These are phyloP conservation scores for Parambassis ranga DNA, from an alignment of 2,797 vertebrate species.

Conservation along the genomic window DNA sequence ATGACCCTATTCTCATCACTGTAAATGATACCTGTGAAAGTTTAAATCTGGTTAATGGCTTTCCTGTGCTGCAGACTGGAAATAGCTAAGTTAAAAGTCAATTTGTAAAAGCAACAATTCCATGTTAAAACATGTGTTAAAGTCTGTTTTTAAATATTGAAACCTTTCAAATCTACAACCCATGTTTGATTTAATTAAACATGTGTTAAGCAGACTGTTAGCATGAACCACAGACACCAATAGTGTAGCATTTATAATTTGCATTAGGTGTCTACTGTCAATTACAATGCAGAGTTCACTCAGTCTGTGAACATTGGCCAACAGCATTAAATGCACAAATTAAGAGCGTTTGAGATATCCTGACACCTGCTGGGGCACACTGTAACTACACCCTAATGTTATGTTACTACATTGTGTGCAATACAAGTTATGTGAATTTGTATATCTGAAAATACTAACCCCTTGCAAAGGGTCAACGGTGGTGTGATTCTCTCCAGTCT, in stretches of 20 bases:
- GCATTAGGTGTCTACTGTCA: not conserved
- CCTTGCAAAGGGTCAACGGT: constrained; percentile 92
- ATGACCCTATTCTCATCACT: not conserved
- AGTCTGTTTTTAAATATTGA: not conserved
- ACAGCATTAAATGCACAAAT: not conserved
- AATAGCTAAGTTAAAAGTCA: no score
- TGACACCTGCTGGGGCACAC: constrained; percentile 67
- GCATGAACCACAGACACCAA: not conserved
- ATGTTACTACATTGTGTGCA: not conserved
- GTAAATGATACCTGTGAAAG: constrained; percentile 5
- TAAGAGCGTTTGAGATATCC: not conserved
- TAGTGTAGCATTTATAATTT: not conserved
- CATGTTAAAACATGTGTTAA: no score
- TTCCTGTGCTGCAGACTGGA: not conserved
- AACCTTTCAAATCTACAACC: not conserved
- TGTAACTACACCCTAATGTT: constrained; percentile 38
- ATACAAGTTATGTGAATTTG: not conserved
- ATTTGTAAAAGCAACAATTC: no score
- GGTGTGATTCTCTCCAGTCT: constrained; percentile 92
- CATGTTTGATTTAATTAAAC: not conserved
- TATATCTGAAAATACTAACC: constrained; percentile 80
- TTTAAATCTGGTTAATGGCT: not conserved
- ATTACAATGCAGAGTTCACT: not conserved
- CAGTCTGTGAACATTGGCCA: not conserved
- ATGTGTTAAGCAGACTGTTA: not conserved